Evolutionary conservation across 2,113 vertebrate species (phyloP), one percentile per base, ranked within the genome.

Genomic region (Labrus mixtus): DNA sequence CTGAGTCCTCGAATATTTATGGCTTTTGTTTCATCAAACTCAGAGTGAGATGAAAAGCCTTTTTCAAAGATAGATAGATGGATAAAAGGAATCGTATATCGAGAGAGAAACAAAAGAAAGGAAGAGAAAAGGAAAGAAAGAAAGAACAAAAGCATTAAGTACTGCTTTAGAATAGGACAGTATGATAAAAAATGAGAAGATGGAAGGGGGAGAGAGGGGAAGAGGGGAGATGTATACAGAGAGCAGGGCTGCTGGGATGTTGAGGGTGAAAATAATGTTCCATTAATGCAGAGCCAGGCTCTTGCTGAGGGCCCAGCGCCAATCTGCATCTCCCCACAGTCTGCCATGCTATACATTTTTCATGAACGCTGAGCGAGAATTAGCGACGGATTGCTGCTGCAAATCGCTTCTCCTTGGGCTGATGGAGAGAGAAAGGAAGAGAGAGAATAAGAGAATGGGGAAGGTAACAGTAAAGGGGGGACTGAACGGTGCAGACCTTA

Each of bases 301-400:
- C 85, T 86, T 25, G 81, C 84, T 88, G 88, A 88, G 86, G 91
- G 83, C 88, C 89, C 82, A 78, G 88, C 71, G 39, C 87, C 90
- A 90, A 90, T 92, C 91, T 92, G 87, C 91, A 92, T 94, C 91
- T 94, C 94, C 93, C 91, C 59, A 87, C 90, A 93, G 91, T 88
- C 89, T 76, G 77, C 80, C 86, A 8, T 87, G 86, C 91, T 94
- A 93, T 94, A 92, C 93, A 95, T 95, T 93, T 94, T 95, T 94
- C 93, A 95, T 94, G 93, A 94, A 90, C 71, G 65, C 91, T 93
- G 92, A 93, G 91, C 58, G 90, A 85, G 92, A 94, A 95, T 94
- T 95, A 93, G 93, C 86, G 48, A 83, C 64, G 88, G 88, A 92
- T 89, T 89, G 90, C 86, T 68, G 82, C 91, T 87, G 88, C 91